These are phyloP conservation scores for Andrena chrysosceles DNA, from an alignment of 2,888 invertebrate species.

Conservation along the genomic window DNA sequence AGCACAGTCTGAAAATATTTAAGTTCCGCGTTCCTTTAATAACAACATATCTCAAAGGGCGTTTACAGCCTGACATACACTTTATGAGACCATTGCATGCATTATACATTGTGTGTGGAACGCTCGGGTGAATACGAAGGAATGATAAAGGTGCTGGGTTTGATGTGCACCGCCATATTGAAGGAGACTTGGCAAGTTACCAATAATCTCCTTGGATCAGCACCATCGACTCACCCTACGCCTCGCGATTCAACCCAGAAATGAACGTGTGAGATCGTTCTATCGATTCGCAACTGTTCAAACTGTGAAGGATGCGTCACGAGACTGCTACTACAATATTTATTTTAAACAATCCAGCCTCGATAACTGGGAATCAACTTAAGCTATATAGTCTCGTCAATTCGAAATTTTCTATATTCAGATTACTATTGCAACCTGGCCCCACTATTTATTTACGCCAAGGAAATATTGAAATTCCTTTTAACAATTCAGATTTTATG, in stretches of 20 bases:
- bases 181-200: slow-evolving; percentile 68
- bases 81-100: slow-evolving; percentile 48
- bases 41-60: slow-evolving; percentile 4
- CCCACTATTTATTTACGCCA: too few relatives aligned
- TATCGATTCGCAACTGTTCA: slow-evolving; percentile 52
- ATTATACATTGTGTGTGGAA: slow-evolving; percentile 65
- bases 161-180: slow-evolving; percentile 64
- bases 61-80: slow-evolving; percentile 19
- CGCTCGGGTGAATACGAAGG: slow-evolving; percentile 59
- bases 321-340: background rate
- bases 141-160: slow-evolving; percentile 55
- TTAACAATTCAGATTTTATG: too few relatives aligned
- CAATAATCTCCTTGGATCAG: slow-evolving; percentile 75
- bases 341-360: background rate
- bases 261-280: slow-evolving; percentile 48
- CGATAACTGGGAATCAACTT: background rate
- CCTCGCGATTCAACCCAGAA: slow-evolving; percentile 50
- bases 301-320: background rate
- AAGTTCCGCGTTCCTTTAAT: background rate
- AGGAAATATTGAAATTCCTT: too few relatives aligned
- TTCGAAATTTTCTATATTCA: too few relatives aligned
- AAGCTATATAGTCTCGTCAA: background rate
- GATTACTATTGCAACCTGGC: too few relatives aligned
- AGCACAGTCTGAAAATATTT: background rate
- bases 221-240: slow-evolving; percentile 51